phyloP scores from a whole-genome alignment of 2,797 vertebrate species.

The Chaetodon trifasciatus region DNA sequence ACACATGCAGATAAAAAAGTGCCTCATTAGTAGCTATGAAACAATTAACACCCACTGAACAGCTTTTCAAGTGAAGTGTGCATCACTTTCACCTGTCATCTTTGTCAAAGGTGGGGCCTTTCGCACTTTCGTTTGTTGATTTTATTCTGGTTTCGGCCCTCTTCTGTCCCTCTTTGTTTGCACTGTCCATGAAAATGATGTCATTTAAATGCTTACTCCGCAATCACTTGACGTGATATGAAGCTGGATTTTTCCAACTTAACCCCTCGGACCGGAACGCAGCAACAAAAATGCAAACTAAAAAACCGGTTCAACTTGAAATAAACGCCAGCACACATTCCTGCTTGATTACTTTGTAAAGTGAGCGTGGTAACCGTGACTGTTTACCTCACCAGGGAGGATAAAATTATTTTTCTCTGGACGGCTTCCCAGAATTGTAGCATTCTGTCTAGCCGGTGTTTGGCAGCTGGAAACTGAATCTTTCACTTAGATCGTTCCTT shows the following conservation, averaged over 20 bases:
- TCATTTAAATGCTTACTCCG: not conserved
- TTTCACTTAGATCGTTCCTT: slow-evolving; percentile 15
- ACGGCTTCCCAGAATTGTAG: slow-evolving; percentile 1
- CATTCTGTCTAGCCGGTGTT: slow-evolving; percentile 9
- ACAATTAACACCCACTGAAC: no score
- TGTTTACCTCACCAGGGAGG: not conserved
- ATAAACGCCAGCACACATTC: not conserved
- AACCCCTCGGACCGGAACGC: not conserved
- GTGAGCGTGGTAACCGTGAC: not conserved
- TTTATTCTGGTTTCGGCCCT: not conserved
- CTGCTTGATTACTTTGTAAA: not conserved
- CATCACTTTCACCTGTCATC: no score
- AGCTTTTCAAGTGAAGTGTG: no score
- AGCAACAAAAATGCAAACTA: not conserved
- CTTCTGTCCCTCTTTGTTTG: not conserved
- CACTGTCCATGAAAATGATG: no score
- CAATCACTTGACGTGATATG: not conserved
- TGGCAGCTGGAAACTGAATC: slow-evolving; percentile 29
- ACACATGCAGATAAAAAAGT: not conserved
- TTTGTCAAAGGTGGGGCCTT: no score
- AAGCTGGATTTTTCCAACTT: not conserved
- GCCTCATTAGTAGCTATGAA: no score
- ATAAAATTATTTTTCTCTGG: not conserved
- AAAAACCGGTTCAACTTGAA: not conserved
- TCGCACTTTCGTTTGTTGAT: not conserved